A percentile compares a stretch with the other conserved stretches of the same genome.
Conservation (phyloP, 2,797 vertebrate species). For the Darevskia nairensis region DNA sequence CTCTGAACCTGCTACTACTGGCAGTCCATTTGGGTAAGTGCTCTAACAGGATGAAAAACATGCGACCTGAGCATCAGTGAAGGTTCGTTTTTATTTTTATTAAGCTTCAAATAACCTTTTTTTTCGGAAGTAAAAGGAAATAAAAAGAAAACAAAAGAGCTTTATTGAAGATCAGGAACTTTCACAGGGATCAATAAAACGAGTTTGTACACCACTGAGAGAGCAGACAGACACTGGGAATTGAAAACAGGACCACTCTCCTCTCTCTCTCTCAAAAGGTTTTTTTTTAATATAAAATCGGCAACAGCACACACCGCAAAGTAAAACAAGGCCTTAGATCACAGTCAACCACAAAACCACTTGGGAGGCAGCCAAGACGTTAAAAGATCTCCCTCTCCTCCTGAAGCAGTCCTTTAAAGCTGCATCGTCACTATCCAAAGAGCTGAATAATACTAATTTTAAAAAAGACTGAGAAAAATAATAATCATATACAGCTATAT, state of each 20-base stretch:
- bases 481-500: neutral
- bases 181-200: constrained; percentile 38
- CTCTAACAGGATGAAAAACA: neutral
- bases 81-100: neutral
- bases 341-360: constrained; percentile 31
- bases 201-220: constrained; percentile 38
- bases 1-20: no score
- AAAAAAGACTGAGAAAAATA: constrained; percentile 10
- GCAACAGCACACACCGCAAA: constrained; percentile 34
- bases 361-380: constrained; percentile 19
- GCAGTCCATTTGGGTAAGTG: neutral
- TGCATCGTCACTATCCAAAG: constrained; percentile 9
- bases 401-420: constrained; percentile 6
- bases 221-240: constrained; percentile 21
- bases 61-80: no score
- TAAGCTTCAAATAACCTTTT: neutral
- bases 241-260: constrained; percentile 26
- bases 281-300: constrained; percentile 29
- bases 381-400: neutral
- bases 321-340: constrained; percentile 29
- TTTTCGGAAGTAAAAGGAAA: constrained; percentile 29
- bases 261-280: neutral
- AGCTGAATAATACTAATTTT: constrained; percentile 28
- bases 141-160: constrained; percentile 15
- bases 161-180: constrained; percentile 55